Evolutionary conservation across 2,888 invertebrate species (phyloP).

Genomic region (Xanthorhoe designata): DNA sequence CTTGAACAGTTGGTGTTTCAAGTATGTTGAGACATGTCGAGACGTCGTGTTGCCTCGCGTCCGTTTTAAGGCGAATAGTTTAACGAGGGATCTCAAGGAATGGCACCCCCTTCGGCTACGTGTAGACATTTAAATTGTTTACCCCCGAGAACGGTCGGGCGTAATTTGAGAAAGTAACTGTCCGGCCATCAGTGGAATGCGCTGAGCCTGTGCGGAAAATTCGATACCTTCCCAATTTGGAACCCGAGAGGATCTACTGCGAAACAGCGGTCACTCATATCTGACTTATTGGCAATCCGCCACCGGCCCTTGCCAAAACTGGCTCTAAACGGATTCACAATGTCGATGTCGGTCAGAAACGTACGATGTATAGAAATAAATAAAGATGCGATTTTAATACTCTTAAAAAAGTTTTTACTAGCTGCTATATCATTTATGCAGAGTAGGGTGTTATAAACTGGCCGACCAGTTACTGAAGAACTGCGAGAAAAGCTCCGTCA

Average conservation of each 20-base stretch:
- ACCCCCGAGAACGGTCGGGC: slow-evolving; percentile 57
- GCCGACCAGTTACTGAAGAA: slow-evolving; percentile 46
- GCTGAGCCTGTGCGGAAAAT: slow-evolving; percentile 55
- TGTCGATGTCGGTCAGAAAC: slow-evolving; percentile 33
- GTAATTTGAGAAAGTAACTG: slow-evolving; percentile 67
- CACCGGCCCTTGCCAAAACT: slow-evolving; percentile 47
- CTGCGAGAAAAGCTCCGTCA: slow-evolving; percentile 43
- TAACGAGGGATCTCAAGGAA: slow-evolving; percentile 64
- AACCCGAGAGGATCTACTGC: slow-evolving; percentile 43
- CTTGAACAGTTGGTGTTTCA: slow-evolving; percentile 37
- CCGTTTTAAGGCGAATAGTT: slow-evolving; percentile 69
- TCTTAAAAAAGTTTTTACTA: slow-evolving; percentile 54
- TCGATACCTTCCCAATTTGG: slow-evolving; percentile 41
- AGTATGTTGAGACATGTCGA: slow-evolving; percentile 44
- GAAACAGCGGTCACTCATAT: slow-evolving; percentile 38
- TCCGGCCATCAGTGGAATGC: slow-evolving; percentile 61
- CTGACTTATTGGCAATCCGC: slow-evolving; percentile 48
- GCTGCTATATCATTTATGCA: slow-evolving; percentile 54
- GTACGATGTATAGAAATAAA: slow-evolving; percentile 25
- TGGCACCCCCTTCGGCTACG: slow-evolving; percentile 58
- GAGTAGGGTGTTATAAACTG: slow-evolving; percentile 51
- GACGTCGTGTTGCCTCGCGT: slow-evolving; percentile 48
- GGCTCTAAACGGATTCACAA: slow-evolving; percentile 35
- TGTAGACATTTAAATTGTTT: slow-evolving; percentile 73
- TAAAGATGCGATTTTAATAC: slow-evolving; percentile 41